Percentiles rank a stretch among this genome's conserved stretches.
These are phyloP conservation scores for Lycocerus yunnanus DNA, from an alignment of 2,888 invertebrate species.

Conservation along the genomic window DNA sequence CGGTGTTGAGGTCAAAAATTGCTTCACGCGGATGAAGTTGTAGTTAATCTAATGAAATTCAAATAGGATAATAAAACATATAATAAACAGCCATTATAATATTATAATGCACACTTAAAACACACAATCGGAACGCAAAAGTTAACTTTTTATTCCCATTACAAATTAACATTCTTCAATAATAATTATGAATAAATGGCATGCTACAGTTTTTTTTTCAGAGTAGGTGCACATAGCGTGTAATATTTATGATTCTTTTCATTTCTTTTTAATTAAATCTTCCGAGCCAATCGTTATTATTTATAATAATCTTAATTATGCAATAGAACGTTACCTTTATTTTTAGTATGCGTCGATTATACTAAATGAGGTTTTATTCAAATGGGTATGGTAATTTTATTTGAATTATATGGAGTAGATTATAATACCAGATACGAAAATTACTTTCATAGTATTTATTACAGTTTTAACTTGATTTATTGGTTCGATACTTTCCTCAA, in stretches of 20 bases:
- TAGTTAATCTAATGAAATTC: conserved; percentile 13
- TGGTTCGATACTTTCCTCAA: neutral
- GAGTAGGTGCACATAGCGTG: neutral
- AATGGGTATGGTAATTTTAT: neutral
- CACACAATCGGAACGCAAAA: conserved; percentile 22
- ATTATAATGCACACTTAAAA: conserved; percentile 18
- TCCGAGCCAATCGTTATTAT: conserved; percentile 7
- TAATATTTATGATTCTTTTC: conserved; percentile 15
- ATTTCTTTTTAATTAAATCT: conserved; percentile 18
- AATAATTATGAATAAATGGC: conserved; percentile 13
- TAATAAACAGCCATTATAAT: conserved; percentile 12
- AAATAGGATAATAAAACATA: conserved; percentile 6
- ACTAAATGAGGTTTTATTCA: neutral
- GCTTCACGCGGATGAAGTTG: neutral
- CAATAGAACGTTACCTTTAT: conserved; percentile 3
- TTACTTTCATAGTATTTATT: neutral
- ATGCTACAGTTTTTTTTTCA: conserved; percentile 13
- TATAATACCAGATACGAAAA: neutral
- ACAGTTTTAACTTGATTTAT: neutral
- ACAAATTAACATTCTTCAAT: conserved; percentile 21
- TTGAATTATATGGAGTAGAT: neutral
- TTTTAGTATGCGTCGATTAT: neutral
- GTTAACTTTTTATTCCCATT: conserved; percentile 17
- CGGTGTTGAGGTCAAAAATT: neutral
- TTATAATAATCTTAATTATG: conserved; percentile 15